Evolutionary conservation across 2,797 vertebrate species (phyloP), one percentile per base, ranked within the genome.

Genomic region (Fistularia commersonii): DNA sequence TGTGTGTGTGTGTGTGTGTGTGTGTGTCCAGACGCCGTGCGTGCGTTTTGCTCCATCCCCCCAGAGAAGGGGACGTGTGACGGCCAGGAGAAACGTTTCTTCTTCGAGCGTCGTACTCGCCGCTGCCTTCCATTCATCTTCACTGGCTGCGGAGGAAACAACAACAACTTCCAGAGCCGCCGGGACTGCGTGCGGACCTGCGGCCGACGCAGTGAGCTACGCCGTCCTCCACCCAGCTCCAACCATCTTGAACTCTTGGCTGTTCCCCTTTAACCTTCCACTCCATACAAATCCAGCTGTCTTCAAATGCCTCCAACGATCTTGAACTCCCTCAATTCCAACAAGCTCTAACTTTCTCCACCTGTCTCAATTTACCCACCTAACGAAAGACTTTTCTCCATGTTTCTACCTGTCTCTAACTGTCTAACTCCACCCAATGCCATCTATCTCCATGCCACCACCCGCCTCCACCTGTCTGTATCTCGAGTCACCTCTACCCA

Each of bases 101-200:
- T 86, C 36, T 97, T 79, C 72, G 87, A 89, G 71, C 54, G 81
- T 1, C 49, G 23, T 1, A 83, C 15, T 52, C 84, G 71, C 47
- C 89, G 74, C 54, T 98, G 96, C 51, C 83, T 14, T 1, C 1
- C 48, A 0, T 98, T 98, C 58, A 39, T 1, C 8, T 97, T 94
- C 86, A 94, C 82, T 0, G 95, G 95, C 57, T 97, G 95, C 4
- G 94, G 92, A 7, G 95, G 94, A 11, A 98, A 96, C 56, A 73
- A 83, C 61, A 98, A 98, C 62, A 96, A 95, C 82, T 98, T 98
- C 48, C 1, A 0, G 35, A 48, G 51, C 49, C 92, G 81, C 60
- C 91, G 45, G 53, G 68, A 75, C 0, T 96, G 95, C 63, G 15
- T 87, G 11, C 81, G n/a, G 61, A 86, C 73, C 66, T 98, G 95